Evolutionary conservation across 2,888 invertebrate species (phyloP).

Genomic region (Gastrophysa polygoni): DNA sequence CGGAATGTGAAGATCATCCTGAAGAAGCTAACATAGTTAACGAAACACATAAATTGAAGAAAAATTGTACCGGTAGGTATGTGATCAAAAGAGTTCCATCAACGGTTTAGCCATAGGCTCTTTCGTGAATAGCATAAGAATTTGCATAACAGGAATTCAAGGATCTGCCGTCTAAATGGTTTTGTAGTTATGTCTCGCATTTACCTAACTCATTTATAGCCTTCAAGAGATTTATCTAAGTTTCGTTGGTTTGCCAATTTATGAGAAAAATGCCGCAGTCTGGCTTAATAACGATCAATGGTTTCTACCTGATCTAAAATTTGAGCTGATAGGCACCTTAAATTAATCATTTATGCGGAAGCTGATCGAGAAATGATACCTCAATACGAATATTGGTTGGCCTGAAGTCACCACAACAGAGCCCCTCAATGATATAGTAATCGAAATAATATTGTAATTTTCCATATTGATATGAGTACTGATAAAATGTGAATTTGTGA

Average conservation of each 20-base stretch:
- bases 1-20: too few species aligned
- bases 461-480: too few species aligned
- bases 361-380: too few species aligned
- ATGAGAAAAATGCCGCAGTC: neutral
- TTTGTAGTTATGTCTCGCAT: slow-evolving; percentile 6
- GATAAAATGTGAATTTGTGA: too few species aligned
- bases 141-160: slow-evolving; percentile 30
- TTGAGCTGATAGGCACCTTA: too few species aligned
- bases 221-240: neutral
- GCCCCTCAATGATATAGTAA: too few species aligned
- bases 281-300: neutral
- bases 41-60: too few species aligned
- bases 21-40: too few species aligned
- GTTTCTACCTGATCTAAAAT: neutral
- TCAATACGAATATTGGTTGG: too few species aligned
- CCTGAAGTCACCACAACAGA: too few species aligned
- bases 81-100: neutral
- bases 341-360: too few species aligned
- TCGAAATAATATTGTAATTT: too few species aligned
- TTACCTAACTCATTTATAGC: neutral
- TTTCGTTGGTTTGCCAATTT: neutral
- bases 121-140: slow-evolving; percentile 17
- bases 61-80: neutral
- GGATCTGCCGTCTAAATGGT: slow-evolving; percentile 18
- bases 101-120: slow-evolving; percentile 23